Base-by-base conservation (phyloP, 2,797 vertebrate genomes). In the Malurus leucopterus region DNA sequence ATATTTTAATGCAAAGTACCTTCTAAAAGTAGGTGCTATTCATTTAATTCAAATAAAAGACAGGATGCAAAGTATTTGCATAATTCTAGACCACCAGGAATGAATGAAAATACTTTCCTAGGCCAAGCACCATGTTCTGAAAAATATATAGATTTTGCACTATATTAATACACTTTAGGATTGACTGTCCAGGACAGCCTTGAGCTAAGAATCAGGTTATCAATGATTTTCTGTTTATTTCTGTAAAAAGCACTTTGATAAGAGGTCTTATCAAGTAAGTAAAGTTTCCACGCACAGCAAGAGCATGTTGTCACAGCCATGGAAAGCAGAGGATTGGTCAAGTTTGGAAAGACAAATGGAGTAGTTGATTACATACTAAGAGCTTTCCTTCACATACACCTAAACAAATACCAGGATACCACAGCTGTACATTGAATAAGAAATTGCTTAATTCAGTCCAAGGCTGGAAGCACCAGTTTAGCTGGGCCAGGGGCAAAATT, bases 331-430 rank as follows among this genome's bases (percentile, higher is more conserved):
- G 36, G 50, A 36, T 91, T 65, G 58, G 63, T 69, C 65, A 43
- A 72, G 67, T 88, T 82, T 77, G 91, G 88, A 90, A 95, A 94
- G 93, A 95, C 79, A 96, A 95, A 96, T 84, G 89, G 62, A 91
- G 41, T 26, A 75, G 46, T 0, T 90, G 84, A 94, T 96, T 92
- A 84, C 7, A 18, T 75, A 73, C 51, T 26, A 43, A 93, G 92
- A 94, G 83, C 63, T 95, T 93, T 96, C 86, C 78, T 92, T 95
- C 89, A 85, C 1, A 1, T 71, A 83, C 62, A 83, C 68, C 57
- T 89, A 93, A 79, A 83, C 78, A 95, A 96, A 94, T 89, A 95
- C 71, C 86, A 63, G 73, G 69, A 91, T 65, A 94, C 41, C 64
- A 90, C 83, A 91, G 50, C 27, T 79, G 78, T 71, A 72, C 61